phyloP scores from a whole-genome alignment of 2,113 vertebrate species.

The Cheirogaleus medius region DNA sequence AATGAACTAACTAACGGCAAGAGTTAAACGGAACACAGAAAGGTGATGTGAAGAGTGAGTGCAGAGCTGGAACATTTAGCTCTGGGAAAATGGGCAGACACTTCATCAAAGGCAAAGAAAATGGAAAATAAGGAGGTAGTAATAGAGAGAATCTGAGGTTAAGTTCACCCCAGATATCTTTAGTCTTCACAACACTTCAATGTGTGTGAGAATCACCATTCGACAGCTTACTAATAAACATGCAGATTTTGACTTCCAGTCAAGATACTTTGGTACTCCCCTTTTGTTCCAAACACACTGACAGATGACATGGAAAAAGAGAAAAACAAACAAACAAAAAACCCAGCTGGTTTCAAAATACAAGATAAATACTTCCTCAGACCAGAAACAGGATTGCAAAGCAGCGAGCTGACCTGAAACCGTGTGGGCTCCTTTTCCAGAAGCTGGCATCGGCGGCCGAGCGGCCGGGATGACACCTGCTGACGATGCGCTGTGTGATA shows the following conservation, averaged over 20 bases:
- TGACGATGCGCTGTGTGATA: not conserved
- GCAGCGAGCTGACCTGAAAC: not conserved
- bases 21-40: not conserved
- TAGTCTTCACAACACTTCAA: not conserved
- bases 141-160: not conserved
- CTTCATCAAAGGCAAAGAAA: constrained; percentile 26
- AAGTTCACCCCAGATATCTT: not conserved
- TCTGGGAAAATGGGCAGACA: constrained; percentile 6
- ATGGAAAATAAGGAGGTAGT: not conserved
- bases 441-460: not conserved
- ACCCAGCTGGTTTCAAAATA: constrained; percentile 28
- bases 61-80: not conserved
- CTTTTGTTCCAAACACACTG: constrained; percentile 15
- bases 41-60: not conserved
- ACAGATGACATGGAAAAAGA: not conserved
- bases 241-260: not conserved
- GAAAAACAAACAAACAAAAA: not conserved
- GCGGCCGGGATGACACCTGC: not conserved
- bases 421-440: not conserved
- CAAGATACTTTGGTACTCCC: not conserved
- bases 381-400: not conserved
- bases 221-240: not conserved
- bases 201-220: not conserved
- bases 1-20: not conserved
- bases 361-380: not conserved